phyloP scores from a whole-genome alignment of 2,113 vertebrate species.

The Mastomys natalensis region DNA sequence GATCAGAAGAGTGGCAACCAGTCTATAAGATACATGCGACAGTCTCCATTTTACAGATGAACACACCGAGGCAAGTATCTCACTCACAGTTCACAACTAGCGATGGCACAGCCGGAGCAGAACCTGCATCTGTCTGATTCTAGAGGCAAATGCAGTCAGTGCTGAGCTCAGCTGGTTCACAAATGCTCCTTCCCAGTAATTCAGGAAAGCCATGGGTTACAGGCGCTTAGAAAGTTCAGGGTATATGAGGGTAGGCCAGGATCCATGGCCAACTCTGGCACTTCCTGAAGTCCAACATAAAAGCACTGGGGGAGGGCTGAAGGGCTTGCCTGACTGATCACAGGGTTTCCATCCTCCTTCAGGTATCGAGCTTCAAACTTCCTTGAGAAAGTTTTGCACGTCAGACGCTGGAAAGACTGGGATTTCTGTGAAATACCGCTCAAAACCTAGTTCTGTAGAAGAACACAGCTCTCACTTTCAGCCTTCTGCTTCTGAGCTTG shows the following conservation, averaged over 20 bases:
- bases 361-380: not conserved
- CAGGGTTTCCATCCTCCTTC: not conserved
- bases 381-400: conserved; percentile 6
- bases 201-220: not conserved
- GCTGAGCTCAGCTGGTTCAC: not conserved
- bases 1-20: not conserved
- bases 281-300: not conserved
- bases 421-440: not conserved
- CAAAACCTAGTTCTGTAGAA: not conserved
- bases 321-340: not conserved
- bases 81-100: not conserved
- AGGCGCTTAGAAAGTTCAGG: not conserved
- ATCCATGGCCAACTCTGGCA: not conserved
- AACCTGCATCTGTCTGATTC: not conserved
- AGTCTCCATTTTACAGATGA: not conserved
- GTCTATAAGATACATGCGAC: not conserved
- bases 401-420: not conserved
- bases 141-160: not conserved
- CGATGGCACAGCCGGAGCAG: not conserved
- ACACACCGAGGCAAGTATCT: not conserved
- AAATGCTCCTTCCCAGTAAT: not conserved
- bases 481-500: not conserved
- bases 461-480: not conserved
- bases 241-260: not conserved
- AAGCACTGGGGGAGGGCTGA: not conserved